Evolutionary conservation across 2,888 invertebrate genomes (phyloP), one percentile per base, ranked within the genome.

Genomic region (Lasioglossum morio): DNA sequence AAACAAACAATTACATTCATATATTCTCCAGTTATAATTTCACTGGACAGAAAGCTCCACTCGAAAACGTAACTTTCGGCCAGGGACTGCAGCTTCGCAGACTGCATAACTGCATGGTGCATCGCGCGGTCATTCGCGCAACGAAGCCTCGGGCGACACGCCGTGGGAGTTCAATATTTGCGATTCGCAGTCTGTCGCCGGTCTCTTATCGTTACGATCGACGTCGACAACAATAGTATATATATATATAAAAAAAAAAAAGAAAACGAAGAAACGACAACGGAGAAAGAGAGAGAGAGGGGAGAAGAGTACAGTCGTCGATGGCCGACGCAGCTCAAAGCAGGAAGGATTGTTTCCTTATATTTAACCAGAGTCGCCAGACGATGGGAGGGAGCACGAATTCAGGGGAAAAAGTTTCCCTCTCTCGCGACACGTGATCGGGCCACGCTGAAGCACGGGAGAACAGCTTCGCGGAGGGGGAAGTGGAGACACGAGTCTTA

Each of bases 261-360:
- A 57, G 46, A 27, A 46, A 63, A 40, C 53, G 72, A 27, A 53
- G 40, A 40, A 30, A 48, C 2, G 53, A 72, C 34, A 37, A 66
- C 3, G 27, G 14, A 23, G 30, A 48, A 37, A n/a, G 53, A 53
- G 53, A 23, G 10, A 53, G 34, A 34, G 2, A n/a, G 34, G 34
- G 78, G 76, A 66, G 72, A 74, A 70, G 78, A 74, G 73, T 60
- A 85, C 63, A 76, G 40, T 72, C 77, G 72, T 34, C 69, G 69
- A 66, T 30, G 63, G 63, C 30, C 63, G 48, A 74, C 70, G 75
- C 70, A 48, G 77, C 16, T 66, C 27, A 74, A 77, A 43, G 74
- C 80, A 81, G 77, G 78, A 53, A 57, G 82, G 66, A 70, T 86
- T 66, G 34, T 66, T 34, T 66, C 82, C 84, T 77, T 89, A 89